phyloP scores from a whole-genome alignment of 2,888 invertebrate genomes.

The Portevinia maculata region DNA sequence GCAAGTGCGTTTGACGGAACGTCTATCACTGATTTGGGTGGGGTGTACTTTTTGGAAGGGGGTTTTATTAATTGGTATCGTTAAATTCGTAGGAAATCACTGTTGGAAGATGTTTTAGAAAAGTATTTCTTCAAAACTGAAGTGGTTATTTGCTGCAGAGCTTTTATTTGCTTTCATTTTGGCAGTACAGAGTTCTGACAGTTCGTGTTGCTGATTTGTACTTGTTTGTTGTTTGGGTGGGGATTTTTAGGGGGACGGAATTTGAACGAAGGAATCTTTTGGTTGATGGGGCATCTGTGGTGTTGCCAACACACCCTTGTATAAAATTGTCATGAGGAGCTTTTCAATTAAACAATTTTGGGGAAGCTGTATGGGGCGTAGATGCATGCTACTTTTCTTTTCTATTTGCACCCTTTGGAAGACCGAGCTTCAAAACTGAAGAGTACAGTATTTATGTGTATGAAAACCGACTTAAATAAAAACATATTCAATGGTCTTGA shows the following conservation, averaged over 20 bases:
- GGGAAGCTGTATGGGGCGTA: too few species aligned
- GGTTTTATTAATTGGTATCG: slow-evolving; percentile 52
- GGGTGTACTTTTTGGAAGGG: slow-evolving; percentile 18
- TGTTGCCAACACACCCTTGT: slow-evolving; percentile 34
- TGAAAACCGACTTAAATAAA: too few species aligned
- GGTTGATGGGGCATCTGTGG: background rate
- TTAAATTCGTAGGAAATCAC: slow-evolving; percentile 21
- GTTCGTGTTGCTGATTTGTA: slow-evolving; percentile 14
- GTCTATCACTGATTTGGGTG: slow-evolving; percentile 17
- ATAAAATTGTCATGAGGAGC: too few species aligned
- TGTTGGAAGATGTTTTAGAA: slow-evolving; percentile 11
- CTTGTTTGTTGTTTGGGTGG: background rate
- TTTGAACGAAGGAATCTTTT: slow-evolving; percentile 42
- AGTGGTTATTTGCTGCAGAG: slow-evolving; percentile 17
- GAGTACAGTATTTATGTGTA: too few species aligned
- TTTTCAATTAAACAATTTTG: too few species aligned
- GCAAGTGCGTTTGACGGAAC: slow-evolving; percentile 14
- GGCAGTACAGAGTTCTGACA: slow-evolving; percentile 42
- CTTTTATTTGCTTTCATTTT: slow-evolving; percentile 49
- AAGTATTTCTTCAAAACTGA: slow-evolving; percentile 15
- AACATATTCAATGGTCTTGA: too few species aligned
- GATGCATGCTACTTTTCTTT: too few species aligned
- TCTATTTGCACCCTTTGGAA: too few species aligned
- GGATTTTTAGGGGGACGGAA: background rate
- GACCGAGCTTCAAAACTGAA: too few species aligned